Evolutionary conservation across 2,797 vertebrate species (phyloP).

Genomic region (Lepus townsendii): DNA sequence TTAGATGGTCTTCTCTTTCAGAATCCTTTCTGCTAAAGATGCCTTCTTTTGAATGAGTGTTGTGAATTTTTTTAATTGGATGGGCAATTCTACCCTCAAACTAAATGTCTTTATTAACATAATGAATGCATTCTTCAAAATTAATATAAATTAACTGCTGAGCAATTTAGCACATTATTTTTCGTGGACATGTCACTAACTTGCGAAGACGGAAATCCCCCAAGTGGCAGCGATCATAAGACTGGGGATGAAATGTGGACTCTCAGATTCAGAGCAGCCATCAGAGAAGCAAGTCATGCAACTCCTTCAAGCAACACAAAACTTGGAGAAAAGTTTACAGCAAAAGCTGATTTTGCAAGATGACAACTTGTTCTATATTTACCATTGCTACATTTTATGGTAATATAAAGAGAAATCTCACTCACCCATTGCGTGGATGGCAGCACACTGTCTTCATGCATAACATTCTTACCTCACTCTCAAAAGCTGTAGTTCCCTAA

Average conservation of each 20-base stretch:
- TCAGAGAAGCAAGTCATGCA: not conserved
- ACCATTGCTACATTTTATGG: not conserved
- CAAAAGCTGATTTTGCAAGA: slow-evolving; percentile 28
- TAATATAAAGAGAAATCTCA: not conserved
- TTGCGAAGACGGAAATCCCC: not conserved
- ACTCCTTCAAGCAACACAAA: slow-evolving; percentile 11
- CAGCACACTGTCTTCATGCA: not conserved
- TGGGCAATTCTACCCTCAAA: slow-evolving; percentile 70
- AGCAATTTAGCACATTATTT: slow-evolving; percentile 33
- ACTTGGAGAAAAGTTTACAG: not conserved
- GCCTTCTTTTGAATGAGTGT: not conserved
- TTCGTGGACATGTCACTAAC: slow-evolving; percentile 52
- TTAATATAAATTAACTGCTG: slow-evolving; percentile 73
- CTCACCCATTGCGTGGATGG: not conserved
- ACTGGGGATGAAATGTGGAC: not conserved
- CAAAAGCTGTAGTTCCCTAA: not conserved
- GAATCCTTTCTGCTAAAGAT: slow-evolving; percentile 27
- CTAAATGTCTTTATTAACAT: slow-evolving; percentile 76
- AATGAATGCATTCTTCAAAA: slow-evolving; percentile 70
- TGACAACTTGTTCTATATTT: slow-evolving; percentile 8
- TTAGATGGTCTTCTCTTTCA: not conserved
- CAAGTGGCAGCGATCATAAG: not conserved
- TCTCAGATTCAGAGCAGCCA: not conserved
- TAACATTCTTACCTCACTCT: not conserved
- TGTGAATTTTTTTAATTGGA: slow-evolving; percentile 36